Percentiles rank a stretch among this genome's conserved stretches.
Evolutionary conservation across 2,797 vertebrate genomes (phyloP).

Genomic region (Phaenicophaeus curvirostris): DNA sequence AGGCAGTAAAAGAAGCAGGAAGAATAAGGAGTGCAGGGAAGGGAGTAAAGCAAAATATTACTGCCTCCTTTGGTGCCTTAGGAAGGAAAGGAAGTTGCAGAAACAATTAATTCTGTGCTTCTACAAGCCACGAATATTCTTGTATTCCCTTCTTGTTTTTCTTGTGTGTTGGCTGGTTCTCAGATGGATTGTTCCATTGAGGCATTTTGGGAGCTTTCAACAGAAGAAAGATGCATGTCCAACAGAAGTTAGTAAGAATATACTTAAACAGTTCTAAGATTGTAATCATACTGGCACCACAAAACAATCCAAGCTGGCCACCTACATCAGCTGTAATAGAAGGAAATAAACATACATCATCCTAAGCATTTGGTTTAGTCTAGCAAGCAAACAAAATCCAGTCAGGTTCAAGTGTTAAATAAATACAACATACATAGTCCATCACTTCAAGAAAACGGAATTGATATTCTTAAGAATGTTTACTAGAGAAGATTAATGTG

Average conservation of each 20-base stretch:
- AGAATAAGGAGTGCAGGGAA: not conserved
- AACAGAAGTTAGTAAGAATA: slow-evolving; percentile 77
- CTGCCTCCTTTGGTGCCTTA: not conserved
- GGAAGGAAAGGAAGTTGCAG: not conserved
- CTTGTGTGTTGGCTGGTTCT: not conserved
- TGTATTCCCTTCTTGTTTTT: slow-evolving; percentile 58
- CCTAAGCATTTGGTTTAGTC: slow-evolving; percentile 22
- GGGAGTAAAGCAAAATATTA: not conserved
- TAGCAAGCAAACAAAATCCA: slow-evolving; percentile 34
- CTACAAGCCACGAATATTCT: slow-evolving; percentile 56
- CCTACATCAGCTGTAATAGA: slow-evolving; percentile 77
- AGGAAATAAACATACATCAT: slow-evolving; percentile 29
- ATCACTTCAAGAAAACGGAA: slow-evolving; percentile 23
- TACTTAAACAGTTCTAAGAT: slow-evolving; percentile 81
- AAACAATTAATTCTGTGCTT: not conserved
- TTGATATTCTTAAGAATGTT: slow-evolving; percentile 34
- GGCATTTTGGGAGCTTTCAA: slow-evolving; percentile 77
- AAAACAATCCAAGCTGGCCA: slow-evolving; percentile 80
- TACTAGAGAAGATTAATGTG: not conserved
- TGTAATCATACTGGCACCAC: slow-evolving; percentile 82
- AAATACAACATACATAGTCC: not conserved
- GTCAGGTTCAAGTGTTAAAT: not conserved
- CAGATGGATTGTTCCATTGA: slow-evolving; percentile 23
- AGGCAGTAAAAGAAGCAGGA: not conserved
- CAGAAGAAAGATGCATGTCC: slow-evolving; percentile 79